Evolutionary conservation across 2,113 vertebrate species (phyloP).

Genomic region (Phylloscopus trochiloides): DNA sequence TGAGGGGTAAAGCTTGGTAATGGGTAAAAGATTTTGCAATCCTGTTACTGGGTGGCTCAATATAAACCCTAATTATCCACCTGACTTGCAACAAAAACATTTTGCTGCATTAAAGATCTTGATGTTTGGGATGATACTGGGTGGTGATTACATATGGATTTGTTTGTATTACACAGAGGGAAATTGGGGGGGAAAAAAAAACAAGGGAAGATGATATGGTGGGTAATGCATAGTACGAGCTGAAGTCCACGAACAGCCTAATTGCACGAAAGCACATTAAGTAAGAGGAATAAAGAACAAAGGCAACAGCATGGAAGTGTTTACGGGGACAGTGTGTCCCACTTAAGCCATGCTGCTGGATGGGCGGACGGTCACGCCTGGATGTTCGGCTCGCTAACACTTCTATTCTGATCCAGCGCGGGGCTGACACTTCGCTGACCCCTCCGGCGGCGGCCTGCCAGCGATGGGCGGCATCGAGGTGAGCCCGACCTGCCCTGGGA

Average conservation of each 20-base stretch:
- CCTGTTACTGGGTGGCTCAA: neutral
- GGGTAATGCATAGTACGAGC: neutral
- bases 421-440: neutral
- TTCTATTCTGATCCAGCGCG: accelerated
- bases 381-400: accelerated
- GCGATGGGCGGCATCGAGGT: accelerated
- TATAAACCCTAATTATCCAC: neutral
- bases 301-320: neutral
- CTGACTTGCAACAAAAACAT: neutral
- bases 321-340: accelerated
- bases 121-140: neutral
- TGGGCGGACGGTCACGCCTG: neutral
- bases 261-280: neutral
- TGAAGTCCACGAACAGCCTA: neutral
- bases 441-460: accelerated
- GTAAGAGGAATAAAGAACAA: neutral
- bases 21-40: neutral
- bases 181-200: neutral
- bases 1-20: neutral
- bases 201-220: accelerated
- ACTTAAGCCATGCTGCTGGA: accelerated
- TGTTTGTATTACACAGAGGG: neutral
- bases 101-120: neutral
- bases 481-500: neutral
- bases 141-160: neutral